Base-by-base conservation (phyloP, 2,113 vertebrate genomes). In the Gasterosteus aculeatus region DNA sequence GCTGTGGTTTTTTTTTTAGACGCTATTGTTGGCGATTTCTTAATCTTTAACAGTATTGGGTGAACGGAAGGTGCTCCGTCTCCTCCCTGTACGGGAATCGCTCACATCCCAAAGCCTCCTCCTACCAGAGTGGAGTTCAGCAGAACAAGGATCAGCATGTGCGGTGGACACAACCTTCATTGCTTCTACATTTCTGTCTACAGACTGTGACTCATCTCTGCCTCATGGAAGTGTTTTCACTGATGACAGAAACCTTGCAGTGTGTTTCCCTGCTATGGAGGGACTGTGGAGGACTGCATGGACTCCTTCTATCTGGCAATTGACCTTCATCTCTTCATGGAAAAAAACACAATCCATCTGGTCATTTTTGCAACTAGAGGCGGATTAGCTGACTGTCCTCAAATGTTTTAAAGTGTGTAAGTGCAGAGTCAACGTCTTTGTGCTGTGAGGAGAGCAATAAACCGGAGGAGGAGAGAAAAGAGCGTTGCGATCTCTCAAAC, bases 141-240 rank as follows among this genome's bases (percentile, higher is more conserved):
- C 47, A 19, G 26, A 47, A 12, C 61, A 64, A 31, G 29, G 29
- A n/a, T 14, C 42, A 44, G 41, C 44, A 5, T 62, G 35, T 63
- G 3, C n/a, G 19, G 12, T 12, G 29, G 41, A 58, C 18, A n/a
- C 26, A 38, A 53, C 38, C 51, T 57, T 29, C 46, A 73, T 64
- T 41, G 78, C 33, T 44, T 61, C 33, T 26, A 53, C 4, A 7
- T 53, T 26, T 78, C 19, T 58, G 47, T 57, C 51, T 67, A 56
- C 60, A 78, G 70, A 56, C 73, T 70, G 62, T 86, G 87, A 87
- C 64, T 88, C 89, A 83, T 73, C 68, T 6, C 61, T 74, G 75
- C 75, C 53, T 81, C 75, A 62, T 2, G 10, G n/a, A 38, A 29
- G 7, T 77, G 75, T 66, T 82, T 83, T 82, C 59, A 66, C 53